These are phyloP conservation scores for Sciurus carolinensis DNA, from an alignment of 2,797 vertebrate genomes.

Conservation along the genomic window DNA sequence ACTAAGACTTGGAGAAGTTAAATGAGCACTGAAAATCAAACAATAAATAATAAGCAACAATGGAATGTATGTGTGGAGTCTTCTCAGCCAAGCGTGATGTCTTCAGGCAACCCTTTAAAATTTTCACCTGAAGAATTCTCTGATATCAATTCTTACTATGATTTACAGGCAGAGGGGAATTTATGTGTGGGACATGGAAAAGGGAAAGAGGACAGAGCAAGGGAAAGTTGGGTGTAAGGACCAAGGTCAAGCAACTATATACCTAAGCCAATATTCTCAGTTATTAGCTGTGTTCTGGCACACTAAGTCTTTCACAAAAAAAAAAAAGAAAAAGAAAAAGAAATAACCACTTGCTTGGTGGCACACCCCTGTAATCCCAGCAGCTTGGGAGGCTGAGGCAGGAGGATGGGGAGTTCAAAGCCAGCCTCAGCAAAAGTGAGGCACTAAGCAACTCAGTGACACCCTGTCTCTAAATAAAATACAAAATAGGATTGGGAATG, in stretches of 20 bases:
- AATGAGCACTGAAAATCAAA: neutral
- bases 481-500: too few species aligned
- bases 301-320: neutral
- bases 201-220: neutral
- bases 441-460: too few species aligned
- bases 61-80: accelerated
- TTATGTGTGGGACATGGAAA: neutral
- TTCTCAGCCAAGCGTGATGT: neutral
- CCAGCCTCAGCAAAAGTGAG: too few species aligned
- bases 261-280: neutral
- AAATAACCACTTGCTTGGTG: too few species aligned
- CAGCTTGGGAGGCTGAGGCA: too few species aligned
- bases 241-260: too few species aligned
- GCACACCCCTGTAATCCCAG: too few species aligned
- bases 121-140: neutral
- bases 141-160: neutral
- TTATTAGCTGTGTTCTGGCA: neutral
- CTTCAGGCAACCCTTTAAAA: neutral
- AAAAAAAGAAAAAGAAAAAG: too few species aligned
- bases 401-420: too few species aligned
- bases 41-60: neutral
- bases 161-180: neutral
- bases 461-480: too few species aligned
- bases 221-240: neutral
- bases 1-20: neutral